phyloP scores from a whole-genome alignment of 2,888 invertebrate species.

The Tanytarsus gracilentus region DNA sequence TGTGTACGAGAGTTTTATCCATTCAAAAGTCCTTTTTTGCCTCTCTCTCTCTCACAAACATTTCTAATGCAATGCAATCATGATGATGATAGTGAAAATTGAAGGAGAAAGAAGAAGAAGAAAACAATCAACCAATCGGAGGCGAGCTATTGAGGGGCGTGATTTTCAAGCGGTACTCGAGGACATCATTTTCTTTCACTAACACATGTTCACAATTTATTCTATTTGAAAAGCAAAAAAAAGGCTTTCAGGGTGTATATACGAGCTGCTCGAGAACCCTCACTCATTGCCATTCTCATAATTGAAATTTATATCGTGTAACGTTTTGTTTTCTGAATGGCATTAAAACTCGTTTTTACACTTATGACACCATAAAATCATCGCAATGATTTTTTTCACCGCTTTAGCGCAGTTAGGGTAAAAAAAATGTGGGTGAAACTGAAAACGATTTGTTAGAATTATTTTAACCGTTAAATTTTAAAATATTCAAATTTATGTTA shows the following conservation, averaged over 20 bases:
- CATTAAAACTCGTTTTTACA: slow-evolving; percentile 5
- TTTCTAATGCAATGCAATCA: background rate
- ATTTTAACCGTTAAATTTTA: too few species aligned
- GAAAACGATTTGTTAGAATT: too few species aligned
- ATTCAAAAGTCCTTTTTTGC: slow-evolving; percentile 4
- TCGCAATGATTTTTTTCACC: too few species aligned
- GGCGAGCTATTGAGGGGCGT: slow-evolving; percentile 13
- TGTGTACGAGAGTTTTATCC: background rate
- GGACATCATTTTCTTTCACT: slow-evolving; percentile 17
- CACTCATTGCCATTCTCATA: slow-evolving; percentile 24
- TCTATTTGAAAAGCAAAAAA: background rate
- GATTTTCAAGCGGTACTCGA: slow-evolving; percentile 18
- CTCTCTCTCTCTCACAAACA: too few species aligned
- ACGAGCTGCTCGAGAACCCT: background rate
- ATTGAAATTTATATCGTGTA: slow-evolving; percentile 25
- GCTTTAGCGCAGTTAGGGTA: too few species aligned
- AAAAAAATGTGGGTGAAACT: background rate
- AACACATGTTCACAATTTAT: background rate
- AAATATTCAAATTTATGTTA: too few species aligned
- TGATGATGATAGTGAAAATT: background rate
- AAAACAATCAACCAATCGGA: background rate
- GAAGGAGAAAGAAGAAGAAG: background rate
- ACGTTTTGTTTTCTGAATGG: slow-evolving; percentile 7
- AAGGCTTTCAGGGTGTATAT: slow-evolving; percentile 1
- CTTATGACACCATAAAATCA: background rate